Percentiles rank a stretch among this genome's conserved stretches.
phyloP scores from a whole-genome alignment of 1,140 invertebrate genomes.

The Branchinecta lindahli region DNA sequence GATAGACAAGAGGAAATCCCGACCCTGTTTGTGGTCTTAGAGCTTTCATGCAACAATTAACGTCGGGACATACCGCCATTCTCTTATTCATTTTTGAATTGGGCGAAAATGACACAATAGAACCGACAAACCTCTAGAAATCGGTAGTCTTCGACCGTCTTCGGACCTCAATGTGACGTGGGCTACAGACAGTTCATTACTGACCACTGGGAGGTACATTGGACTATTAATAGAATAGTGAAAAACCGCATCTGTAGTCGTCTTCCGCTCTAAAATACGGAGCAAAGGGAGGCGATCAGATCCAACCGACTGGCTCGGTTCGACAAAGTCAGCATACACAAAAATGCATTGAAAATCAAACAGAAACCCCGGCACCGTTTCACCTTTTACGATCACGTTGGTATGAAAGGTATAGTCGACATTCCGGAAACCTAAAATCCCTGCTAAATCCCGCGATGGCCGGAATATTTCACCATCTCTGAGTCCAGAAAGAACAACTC shows the following conservation, averaged over 20 bases:
- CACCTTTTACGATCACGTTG: background rate
- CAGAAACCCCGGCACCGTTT: background rate
- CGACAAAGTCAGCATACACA: background rate
- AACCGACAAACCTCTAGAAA: background rate
- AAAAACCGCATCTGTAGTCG: background rate
- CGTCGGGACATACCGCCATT: background rate
- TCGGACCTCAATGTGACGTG: background rate
- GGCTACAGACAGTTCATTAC: background rate
- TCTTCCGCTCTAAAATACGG: background rate
- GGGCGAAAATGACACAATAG: background rate
- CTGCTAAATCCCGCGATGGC: background rate
- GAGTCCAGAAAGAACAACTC: background rate
- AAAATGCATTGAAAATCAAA: background rate
- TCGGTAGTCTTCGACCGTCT: background rate
- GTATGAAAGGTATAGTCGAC: background rate
- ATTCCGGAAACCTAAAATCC: background rate
- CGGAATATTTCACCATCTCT: background rate
- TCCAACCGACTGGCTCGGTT: too few relatives aligned
- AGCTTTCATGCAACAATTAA: background rate
- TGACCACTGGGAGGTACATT: background rate
- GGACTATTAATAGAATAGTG: background rate
- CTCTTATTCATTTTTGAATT: background rate
- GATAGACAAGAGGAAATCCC: background rate
- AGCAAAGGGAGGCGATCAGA: background rate
- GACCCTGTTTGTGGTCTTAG: background rate